These are phyloP conservation scores for Cecropterus lyciades DNA, from an alignment of 1,140 invertebrate genomes.

Conservation along the genomic window DNA sequence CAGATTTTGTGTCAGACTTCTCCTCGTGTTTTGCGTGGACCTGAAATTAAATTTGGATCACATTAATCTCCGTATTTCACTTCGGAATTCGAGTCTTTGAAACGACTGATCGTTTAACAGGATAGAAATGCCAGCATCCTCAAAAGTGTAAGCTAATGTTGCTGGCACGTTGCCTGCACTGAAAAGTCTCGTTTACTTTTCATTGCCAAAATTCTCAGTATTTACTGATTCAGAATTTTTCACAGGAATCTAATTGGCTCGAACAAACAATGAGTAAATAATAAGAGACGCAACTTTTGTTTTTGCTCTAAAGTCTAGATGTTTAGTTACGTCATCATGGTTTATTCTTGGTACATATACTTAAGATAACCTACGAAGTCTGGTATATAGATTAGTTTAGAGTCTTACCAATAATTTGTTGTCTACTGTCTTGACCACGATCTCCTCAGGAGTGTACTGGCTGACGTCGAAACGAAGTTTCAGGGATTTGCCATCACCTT, in stretches of 20 bases:
- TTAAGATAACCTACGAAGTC: too few species aligned
- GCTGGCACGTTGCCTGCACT: constrained; percentile 21
- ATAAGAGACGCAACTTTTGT: constrained; percentile 1
- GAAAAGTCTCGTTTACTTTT: constrained; percentile 3
- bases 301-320: too few species aligned
- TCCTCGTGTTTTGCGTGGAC: constrained; percentile 98
- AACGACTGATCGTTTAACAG: background rate
- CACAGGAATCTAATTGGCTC: constrained; percentile 14
- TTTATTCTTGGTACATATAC: too few species aligned
- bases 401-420: constrained; percentile 97
- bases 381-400: too few species aligned
- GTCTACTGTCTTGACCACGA: constrained; percentile 98
- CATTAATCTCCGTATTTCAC: constrained; percentile 7
- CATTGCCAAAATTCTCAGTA: constrained; percentile 27
- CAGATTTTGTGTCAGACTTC: constrained; percentile 96
- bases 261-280: constrained; percentile 6
- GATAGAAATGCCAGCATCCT: background rate
- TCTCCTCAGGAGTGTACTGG: constrained; percentile 97
- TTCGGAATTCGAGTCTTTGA: constrained; percentile 1
- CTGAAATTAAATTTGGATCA: constrained; percentile 84
- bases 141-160: constrained; percentile 18
- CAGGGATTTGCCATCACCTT: constrained; percentile 94
- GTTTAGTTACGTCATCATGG: too few species aligned
- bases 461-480: constrained; percentile 97
- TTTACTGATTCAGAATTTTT: constrained; percentile 30